A percentile compares a stretch with the other conserved stretches of the same genome.
Evolutionary conservation across 2,113 vertebrate genomes (phyloP).

Genomic region (Nesogale talazaci): DNA sequence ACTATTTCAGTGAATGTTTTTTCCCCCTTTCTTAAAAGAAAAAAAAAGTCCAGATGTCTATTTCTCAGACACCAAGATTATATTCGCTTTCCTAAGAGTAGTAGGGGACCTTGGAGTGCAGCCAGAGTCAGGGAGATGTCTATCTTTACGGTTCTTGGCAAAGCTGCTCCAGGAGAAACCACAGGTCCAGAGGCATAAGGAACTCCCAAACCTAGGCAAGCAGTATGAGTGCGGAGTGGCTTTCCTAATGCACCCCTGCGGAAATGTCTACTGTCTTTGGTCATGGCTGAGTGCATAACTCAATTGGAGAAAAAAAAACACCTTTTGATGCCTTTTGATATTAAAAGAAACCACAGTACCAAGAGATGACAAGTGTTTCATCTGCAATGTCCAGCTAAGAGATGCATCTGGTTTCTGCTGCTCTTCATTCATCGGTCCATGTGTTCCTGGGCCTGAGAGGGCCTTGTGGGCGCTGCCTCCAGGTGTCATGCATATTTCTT

Average conservation of each 20-base stretch:
- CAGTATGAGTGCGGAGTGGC: neutral
- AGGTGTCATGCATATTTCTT: too few species aligned
- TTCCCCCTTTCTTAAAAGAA: conserved; percentile 5
- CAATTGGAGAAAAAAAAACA: conserved; percentile 63
- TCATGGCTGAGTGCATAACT: conserved; percentile 63
- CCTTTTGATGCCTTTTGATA: conserved; percentile 64
- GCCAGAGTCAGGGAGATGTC: neutral
- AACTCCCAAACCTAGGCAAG: neutral
- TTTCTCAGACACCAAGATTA: conserved; percentile 58
- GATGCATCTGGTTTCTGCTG: neutral
- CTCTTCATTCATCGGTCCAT: neutral
- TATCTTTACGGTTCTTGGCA: neutral
- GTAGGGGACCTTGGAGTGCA: conserved; percentile 6
- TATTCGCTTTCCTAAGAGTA: conserved; percentile 51
- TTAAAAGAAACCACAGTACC: conserved; percentile 32
- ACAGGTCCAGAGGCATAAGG: neutral
- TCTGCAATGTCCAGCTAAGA: neutral
- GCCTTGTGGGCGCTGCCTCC: neutral
- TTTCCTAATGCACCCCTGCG: conserved; percentile 63
- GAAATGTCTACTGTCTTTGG: conserved; percentile 48
- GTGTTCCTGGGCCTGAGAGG: neutral
- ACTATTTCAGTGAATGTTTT: conserved; percentile 26
- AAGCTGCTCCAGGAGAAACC: conserved; percentile 36
- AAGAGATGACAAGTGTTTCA: neutral
- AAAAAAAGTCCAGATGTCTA: conserved; percentile 8